Evolutionary conservation across 2,113 vertebrate species (phyloP), one percentile per base, ranked within the genome.

Genomic region (Stomatorhinus ivindoensis): DNA sequence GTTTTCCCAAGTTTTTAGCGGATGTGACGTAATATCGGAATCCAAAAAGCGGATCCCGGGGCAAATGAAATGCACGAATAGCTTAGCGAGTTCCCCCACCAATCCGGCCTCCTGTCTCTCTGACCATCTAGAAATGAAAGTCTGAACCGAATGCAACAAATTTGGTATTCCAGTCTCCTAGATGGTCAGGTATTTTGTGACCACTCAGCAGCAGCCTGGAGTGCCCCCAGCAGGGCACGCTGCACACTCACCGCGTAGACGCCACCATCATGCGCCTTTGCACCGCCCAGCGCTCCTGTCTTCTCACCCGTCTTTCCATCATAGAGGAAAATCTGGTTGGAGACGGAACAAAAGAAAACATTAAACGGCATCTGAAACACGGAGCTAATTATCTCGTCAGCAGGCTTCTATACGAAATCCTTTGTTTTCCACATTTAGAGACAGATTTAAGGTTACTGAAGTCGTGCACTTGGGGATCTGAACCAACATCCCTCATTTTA

Each of bases 191-290:
- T 0, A 35, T 39, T 31, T 73, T 15, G 4, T 13, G 31, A 17
- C 10, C 31, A 39, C 31, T 35, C 13, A 6, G 35, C 9, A 2
- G 53, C 53, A 24, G 55, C 21, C 24, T 83, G 42, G 39, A 44
- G 80, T 39, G 5, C 27, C 35, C 76, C 35, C 17, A 3, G 80
- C 31, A 83, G 1, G 35, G 17, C 46, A 0, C 8, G 19, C 2
- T 13, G 9, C 4, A 61, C 31, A 98, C 97, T 97, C 94, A 99
- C 98, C 55, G 98, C 97, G 82, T 99, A 99, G 91, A 99, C 95
- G 89, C 98, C 98, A 83, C 98, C 98, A 1, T 96, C 96, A n/a
- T 99, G 98, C 65, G 98, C 98, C 91, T 97, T 98, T 89, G 93
- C 94, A 91, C 94, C 97, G 48, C 98, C 98, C 65, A 99, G 96